Conservation (phyloP, 2,888 invertebrate genomes). For the Heliconius cydno region DNA sequence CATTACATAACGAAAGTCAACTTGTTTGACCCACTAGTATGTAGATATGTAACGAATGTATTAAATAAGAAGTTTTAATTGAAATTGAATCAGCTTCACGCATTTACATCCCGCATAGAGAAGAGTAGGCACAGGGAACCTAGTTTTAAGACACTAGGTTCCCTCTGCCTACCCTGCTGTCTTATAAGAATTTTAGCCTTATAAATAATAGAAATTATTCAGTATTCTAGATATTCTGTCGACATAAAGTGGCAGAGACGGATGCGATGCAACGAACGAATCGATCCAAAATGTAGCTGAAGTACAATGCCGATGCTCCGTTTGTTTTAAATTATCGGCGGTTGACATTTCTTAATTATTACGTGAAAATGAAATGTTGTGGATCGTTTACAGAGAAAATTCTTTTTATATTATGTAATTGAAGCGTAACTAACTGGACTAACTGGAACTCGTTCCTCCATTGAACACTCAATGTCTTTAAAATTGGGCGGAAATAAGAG, state of each 20-base stretch:
- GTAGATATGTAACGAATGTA: background rate
- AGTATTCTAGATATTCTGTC: slow-evolving; percentile 18
- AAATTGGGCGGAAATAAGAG: too few species aligned
- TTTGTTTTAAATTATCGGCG: slow-evolving; percentile 21
- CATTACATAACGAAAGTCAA: slow-evolving; percentile 18
- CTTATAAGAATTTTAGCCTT: background rate
- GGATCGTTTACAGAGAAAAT: too few species aligned
- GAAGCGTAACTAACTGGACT: too few species aligned
- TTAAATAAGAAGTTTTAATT: background rate
- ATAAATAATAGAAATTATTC: slow-evolving; percentile 13
- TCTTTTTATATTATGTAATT: too few species aligned
- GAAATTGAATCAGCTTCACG: too few species aligned
- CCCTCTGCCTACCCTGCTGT: too few species aligned
- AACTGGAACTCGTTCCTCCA: too few species aligned
- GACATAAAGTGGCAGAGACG: slow-evolving; percentile 32
- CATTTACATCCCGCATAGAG: too few species aligned
- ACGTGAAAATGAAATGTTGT: background rate
- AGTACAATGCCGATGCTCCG: slow-evolving; percentile 12
- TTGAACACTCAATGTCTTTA: too few species aligned
- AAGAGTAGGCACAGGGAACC: too few species aligned
- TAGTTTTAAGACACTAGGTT: too few species aligned
- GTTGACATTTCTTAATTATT: background rate
- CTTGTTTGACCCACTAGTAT: slow-evolving; percentile 5
- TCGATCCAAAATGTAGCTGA: slow-evolving; percentile 32
- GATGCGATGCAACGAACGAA: slow-evolving; percentile 31